A percentile compares a stretch with the other conserved stretches of the same genome.
phyloP scores from a whole-genome alignment of 1,140 invertebrate genomes.

The Penaeus japonicus region DNA sequence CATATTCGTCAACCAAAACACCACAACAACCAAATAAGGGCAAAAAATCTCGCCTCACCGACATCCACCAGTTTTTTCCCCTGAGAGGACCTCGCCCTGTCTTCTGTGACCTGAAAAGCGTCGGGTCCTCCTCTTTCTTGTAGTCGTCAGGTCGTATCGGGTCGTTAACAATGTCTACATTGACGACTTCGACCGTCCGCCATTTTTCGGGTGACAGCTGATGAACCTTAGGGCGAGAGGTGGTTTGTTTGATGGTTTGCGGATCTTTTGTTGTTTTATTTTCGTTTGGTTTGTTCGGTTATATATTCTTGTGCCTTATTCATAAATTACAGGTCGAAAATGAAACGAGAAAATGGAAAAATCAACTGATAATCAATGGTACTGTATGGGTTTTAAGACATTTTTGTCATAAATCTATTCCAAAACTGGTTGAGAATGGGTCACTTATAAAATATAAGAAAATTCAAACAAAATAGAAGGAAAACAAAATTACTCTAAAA shows the following conservation, averaged over 20 bases:
- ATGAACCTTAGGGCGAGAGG: constrained; percentile 67
- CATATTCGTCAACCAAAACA: too few species aligned
- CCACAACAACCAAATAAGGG: too few species aligned
- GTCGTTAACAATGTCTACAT: constrained; percentile 97
- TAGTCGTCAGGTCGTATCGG: constrained; percentile 80
- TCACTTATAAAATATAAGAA: too few species aligned
- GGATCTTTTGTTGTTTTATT: neutral
- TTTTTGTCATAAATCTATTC: too few species aligned
- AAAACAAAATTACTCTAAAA: too few species aligned
- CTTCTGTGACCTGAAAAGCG: constrained; percentile 88
- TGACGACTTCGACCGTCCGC: constrained; percentile 84
- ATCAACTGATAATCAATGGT: too few species aligned
- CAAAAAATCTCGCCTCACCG: constrained; percentile 61
- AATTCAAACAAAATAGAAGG: too few species aligned
- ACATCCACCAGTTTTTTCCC: constrained; percentile 79
- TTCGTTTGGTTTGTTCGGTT: neutral
- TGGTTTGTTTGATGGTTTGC: neutral
- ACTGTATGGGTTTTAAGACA: too few species aligned
- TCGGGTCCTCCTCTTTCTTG: constrained; percentile 87
- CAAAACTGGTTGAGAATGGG: too few species aligned
- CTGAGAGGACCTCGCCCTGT: constrained; percentile 91
- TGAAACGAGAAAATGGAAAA: too few species aligned
- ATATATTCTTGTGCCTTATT: too few species aligned
- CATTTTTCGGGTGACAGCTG: constrained; percentile 86
- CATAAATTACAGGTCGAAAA: too few species aligned